Evolutionary conservation across 2,888 invertebrate genomes (phyloP).

Genomic region (Uloborus plumipes): DNA sequence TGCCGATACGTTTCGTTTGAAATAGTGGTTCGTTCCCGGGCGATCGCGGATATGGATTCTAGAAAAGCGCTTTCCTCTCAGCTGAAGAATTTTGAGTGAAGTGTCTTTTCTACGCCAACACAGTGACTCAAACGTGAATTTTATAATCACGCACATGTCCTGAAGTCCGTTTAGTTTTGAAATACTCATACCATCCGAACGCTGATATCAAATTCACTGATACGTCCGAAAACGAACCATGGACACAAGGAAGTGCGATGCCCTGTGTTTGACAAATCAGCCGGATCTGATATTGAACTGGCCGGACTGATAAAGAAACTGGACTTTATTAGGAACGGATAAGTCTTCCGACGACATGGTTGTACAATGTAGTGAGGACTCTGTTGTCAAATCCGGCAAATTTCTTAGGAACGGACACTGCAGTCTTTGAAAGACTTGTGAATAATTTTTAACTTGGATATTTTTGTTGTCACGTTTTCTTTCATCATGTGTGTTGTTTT

Average conservation of each 20-base stretch:
- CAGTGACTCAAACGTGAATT: no score
- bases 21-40: background rate
- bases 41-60: background rate
- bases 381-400: background rate
- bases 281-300: no score
- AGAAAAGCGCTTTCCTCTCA: background rate
- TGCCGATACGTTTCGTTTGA: background rate
- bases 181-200: no score
- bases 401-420: background rate
- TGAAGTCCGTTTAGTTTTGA: background rate
- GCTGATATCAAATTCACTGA: no score
- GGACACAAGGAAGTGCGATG: no score
- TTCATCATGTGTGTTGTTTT: no score
- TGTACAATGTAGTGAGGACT: slow-evolving; percentile 22
- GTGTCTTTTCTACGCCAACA: no score
- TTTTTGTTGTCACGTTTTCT: slow-evolving; percentile 8
- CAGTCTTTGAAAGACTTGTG: slow-evolving; percentile 30
- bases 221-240: no score
- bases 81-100: background rate
- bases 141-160: slow-evolving; percentile 20
- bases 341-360: slow-evolving; percentile 38
- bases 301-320: background rate
- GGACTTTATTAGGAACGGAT: slow-evolving; percentile 9
- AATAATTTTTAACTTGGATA: slow-evolving; percentile 39
- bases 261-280: no score